phyloP scores from a whole-genome alignment of 2,797 vertebrate species.

The Natrix natrix region DNA sequence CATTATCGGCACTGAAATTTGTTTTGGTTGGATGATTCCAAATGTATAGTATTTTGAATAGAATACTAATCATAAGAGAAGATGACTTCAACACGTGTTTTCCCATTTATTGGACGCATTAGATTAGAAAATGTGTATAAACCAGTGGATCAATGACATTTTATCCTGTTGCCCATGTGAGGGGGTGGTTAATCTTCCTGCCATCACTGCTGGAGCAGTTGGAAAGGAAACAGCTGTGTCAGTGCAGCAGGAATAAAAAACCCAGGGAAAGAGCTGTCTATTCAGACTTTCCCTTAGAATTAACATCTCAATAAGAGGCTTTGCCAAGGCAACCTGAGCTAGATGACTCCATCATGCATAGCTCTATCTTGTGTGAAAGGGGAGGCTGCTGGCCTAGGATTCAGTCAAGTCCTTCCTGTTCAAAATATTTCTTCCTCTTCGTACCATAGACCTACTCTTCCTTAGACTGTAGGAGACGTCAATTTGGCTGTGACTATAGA shows the following conservation, averaged over 20 bases:
- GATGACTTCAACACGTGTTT: background rate
- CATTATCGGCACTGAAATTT: background rate
- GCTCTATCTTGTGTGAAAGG: constrained; percentile 50
- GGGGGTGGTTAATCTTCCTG: background rate
- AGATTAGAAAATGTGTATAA: background rate
- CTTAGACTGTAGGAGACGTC: constrained; percentile 6
- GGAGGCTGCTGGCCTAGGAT: constrained; percentile 19
- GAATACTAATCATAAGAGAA: background rate
- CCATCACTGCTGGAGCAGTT: background rate
- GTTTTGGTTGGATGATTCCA: background rate
- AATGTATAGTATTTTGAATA: background rate
- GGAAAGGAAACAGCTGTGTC: constrained; percentile 50
- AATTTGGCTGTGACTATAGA: constrained; percentile 34
- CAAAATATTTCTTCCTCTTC: constrained; percentile 7
- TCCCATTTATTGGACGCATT: background rate
- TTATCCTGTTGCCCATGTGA: background rate
- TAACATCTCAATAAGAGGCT: constrained; percentile 63
- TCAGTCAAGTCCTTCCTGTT: constrained; percentile 1
- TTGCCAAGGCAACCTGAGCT: constrained; percentile 63
- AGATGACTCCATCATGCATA: constrained; percentile 59
- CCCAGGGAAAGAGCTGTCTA: constrained; percentile 52
- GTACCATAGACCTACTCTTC: background rate
- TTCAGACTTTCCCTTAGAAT: constrained; percentile 57
- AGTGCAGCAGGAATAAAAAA: constrained; percentile 60
- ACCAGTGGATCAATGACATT: background rate